Evolutionary conservation across 2,113 vertebrate genomes (phyloP), one percentile per base, ranked within the genome.

Genomic region (Caracal caracal): DNA sequence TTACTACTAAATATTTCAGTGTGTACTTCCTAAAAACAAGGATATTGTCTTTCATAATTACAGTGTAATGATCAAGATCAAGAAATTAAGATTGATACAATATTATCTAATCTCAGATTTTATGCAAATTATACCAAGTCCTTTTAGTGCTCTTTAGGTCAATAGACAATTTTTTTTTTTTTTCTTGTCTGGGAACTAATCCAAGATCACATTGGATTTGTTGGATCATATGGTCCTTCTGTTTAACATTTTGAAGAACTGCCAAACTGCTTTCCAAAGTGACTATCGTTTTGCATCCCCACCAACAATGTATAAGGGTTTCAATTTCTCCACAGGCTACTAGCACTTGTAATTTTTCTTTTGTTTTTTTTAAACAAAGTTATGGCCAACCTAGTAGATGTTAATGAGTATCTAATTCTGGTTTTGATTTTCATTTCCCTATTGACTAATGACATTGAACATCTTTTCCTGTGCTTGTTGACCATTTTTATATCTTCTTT

Each of bases 51-150:
- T 86, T 91, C 82, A 37, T 91, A 78, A 76, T 78, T 90, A 47
- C 24, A 70, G 6, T 51, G 49, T 59, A 68, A 84, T 70, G 51
- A 85, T 79, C 13, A 61, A 86, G 51, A 88, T 88, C 51, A 81
- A 53, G 63, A 71, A 61, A n/a, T 91, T 85, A 71, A 75, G 71
- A 22, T 43, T 66, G 26, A 51, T 28, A n/a, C 2, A 30, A 16
- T 86, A 63, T 85, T 90, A 85, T 85, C 61, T 95, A 68, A 78
- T 70, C 33, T 79, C 61, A 51, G 40, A 79, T 91, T 35, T 70
- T 43, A 71, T 79, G 19, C 63, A 51, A 33, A 85, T 70, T 51
- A 26, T 79, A 26, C 61, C 4, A n/a, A 86, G 30, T 70, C 26
- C 5, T 28, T 40, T 37, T 85, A 83, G 26, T 79, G n/a, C 90